phyloP scores from a whole-genome alignment of 2,888 invertebrate genomes.

The Prenolepis imparis region DNA sequence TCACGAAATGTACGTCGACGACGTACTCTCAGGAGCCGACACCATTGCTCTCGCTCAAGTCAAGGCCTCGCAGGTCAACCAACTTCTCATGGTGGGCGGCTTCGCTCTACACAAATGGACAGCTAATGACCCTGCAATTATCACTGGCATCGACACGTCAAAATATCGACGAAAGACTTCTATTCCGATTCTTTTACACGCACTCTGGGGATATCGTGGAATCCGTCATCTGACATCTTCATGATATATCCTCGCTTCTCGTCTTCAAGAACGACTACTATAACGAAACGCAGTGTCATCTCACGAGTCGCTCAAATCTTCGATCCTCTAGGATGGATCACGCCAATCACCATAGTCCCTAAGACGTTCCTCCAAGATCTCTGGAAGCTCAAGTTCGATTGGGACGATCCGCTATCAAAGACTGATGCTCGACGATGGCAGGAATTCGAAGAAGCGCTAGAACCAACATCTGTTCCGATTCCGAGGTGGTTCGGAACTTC shows the following conservation, averaged over 20 bases:
- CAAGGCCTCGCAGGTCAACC: no score
- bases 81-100: no score
- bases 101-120: no score
- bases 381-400: not conserved
- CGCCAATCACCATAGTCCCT: not conserved
- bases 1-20: no score
- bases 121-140: no score
- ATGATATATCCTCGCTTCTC: not conserved
- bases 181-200: not conserved
- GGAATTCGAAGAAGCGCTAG: no score
- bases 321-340: not conserved
- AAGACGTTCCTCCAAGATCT: not conserved
- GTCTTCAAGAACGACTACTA: not conserved
- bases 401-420: not conserved
- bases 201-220: not conserved
- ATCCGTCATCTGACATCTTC: not conserved
- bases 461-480: not conserved
- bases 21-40: no score
- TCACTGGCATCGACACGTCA: not conserved
- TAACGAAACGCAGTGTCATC: no score
- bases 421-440: no score
- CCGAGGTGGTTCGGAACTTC: not conserved
- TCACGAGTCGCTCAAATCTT: not conserved
- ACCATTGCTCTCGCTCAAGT: no score
- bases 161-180: not conserved